phyloP scores from a whole-genome alignment of 2,888 invertebrate genomes.

The Acronicta psi region DNA sequence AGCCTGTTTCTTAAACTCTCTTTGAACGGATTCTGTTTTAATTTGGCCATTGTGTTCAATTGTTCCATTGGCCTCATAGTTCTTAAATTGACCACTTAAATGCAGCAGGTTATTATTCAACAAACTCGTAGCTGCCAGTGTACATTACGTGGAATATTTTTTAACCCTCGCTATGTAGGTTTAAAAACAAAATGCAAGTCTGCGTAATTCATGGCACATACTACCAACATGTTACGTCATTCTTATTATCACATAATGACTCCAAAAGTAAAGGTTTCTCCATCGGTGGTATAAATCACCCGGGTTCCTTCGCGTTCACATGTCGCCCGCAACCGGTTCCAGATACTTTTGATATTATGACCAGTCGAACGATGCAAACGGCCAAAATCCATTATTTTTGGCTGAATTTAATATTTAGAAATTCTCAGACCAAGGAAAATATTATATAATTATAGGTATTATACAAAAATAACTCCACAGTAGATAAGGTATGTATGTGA shows the following conservation, averaged over 20 bases:
- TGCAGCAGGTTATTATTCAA: constrained; percentile 24
- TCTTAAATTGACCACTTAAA: constrained; percentile 8
- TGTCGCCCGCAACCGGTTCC: constrained; percentile 37
- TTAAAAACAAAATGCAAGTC: constrained; percentile 14
- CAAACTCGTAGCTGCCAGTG: constrained; percentile 8
- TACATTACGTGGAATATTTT: constrained; percentile 23
- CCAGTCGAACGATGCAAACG: neutral
- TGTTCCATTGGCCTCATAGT: neutral
- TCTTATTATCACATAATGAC: constrained; percentile 41
- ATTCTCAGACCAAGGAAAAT: neutral
- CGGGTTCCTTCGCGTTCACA: constrained; percentile 33
- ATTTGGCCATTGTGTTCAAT: neutral
- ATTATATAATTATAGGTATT: too few relatives aligned
- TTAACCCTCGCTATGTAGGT: constrained; percentile 17
- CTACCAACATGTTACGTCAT: constrained; percentile 38
- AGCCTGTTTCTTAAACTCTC: too few relatives aligned
- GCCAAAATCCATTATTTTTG: constrained; percentile 15
- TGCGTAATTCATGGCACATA: constrained; percentile 42
- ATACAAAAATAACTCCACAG: too few relatives aligned
- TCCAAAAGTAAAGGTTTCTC: constrained; percentile 36
- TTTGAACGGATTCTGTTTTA: too few relatives aligned
- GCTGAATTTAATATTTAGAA: neutral
- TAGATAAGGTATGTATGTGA: too few relatives aligned
- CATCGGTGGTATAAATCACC: constrained; percentile 32
- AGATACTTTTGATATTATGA: constrained; percentile 27